These are phyloP conservation scores for Pseudobourletiella spinata DNA, from an alignment of 1,140 invertebrate genomes.

Conservation along the genomic window DNA sequence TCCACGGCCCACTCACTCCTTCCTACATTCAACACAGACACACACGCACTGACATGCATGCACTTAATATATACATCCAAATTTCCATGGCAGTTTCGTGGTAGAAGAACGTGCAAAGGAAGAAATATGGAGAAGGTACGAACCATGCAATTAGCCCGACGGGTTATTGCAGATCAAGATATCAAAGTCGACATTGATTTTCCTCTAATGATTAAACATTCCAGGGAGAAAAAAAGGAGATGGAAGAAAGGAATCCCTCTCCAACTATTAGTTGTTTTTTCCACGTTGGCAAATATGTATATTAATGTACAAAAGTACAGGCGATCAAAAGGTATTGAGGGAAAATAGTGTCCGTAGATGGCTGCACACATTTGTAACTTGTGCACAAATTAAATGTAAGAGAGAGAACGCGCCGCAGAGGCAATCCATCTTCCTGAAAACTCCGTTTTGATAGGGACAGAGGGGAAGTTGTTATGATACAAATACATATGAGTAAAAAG, in stretches of 20 bases:
- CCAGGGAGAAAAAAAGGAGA: slow-evolving; percentile 13
- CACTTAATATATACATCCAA: neutral
- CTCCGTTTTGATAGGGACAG: neutral
- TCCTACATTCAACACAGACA: no score
- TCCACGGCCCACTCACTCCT: no score
- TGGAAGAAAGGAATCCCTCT: slow-evolving; percentile 4
- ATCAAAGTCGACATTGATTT: slow-evolving; percentile 35
- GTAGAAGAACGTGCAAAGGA: slow-evolving; percentile 7
- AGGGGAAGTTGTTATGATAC: neutral
- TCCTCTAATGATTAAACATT: slow-evolving; percentile 34
- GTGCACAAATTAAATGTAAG: slow-evolving; percentile 7
- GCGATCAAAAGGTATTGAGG: neutral
- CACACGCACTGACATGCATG: no score
- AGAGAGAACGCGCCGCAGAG: slow-evolving; percentile 20
- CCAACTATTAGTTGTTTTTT: no score
- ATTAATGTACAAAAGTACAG: neutral
- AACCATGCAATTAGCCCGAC: slow-evolving; percentile 30
- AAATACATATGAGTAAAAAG: neutral
- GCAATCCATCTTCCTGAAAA: slow-evolving; percentile 27
- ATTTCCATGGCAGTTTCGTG: neutral
- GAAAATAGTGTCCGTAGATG: neutral
- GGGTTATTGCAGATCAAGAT: slow-evolving; percentile 34
- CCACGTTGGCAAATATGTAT: no score
- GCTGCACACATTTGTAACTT: neutral
- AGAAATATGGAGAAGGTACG: slow-evolving; percentile 6